A percentile compares a stretch with the other conserved stretches of the same genome.
Evolutionary conservation across 2,797 vertebrate genomes (phyloP).

Genomic region (Avahi laniger): DNA sequence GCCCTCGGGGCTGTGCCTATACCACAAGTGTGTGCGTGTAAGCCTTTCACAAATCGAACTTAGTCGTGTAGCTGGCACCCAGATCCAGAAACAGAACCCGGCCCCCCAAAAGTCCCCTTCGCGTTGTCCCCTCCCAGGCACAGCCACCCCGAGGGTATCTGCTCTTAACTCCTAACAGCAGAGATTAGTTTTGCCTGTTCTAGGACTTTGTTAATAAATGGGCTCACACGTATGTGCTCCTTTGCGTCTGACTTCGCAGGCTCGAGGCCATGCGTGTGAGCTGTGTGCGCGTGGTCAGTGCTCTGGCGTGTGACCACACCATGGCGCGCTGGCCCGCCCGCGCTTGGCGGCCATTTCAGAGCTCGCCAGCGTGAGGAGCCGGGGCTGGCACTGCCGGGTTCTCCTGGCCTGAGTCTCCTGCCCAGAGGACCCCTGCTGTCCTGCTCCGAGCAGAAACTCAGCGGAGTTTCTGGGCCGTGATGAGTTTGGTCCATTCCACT

Average conservation of each 20-base stretch:
- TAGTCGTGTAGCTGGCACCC: neutral
- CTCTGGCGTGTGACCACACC: rapidly evolving
- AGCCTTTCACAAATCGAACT: neutral
- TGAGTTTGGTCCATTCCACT: neutral
- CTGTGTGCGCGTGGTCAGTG: rapidly evolving
- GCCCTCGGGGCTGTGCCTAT: neutral
- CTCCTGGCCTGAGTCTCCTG: rapidly evolving
- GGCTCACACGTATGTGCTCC: rapidly evolving
- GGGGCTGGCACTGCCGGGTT: rapidly evolving
- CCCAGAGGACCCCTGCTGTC: neutral
- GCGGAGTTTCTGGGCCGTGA: neutral
- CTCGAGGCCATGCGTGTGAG: neutral
- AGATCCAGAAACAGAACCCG: neutral
- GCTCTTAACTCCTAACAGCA: neutral
- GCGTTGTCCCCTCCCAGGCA: neutral
- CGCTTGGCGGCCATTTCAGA: rapidly evolving
- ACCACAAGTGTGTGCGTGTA: neutral
- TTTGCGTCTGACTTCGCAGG: neutral
- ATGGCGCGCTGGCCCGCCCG: rapidly evolving
- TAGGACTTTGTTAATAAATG: neutral
- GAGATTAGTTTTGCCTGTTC: neutral
- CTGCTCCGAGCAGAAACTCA: neutral
- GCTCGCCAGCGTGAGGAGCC: too few species aligned
- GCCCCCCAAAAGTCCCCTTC: rapidly evolving
- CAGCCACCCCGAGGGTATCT: rapidly evolving